These are phyloP conservation scores for Pipistrellus pygmaeus DNA, from an alignment of 2,797 vertebrate genomes.

Conservation along the genomic window DNA sequence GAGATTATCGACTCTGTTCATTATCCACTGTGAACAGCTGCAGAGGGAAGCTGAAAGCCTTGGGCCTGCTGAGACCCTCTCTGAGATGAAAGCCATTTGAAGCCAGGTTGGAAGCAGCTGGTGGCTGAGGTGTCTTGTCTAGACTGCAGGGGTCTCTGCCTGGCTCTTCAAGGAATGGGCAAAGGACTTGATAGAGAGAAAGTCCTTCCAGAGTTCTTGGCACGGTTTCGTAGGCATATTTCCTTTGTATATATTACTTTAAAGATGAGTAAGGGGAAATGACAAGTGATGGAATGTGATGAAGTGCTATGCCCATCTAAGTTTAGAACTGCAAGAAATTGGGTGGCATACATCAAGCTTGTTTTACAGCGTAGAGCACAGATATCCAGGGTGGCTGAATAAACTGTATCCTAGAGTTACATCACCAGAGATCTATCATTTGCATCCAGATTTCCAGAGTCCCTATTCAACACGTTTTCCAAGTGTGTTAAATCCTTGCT, in stretches of 20 bases:
- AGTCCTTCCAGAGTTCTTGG: constrained; percentile 22
- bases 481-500: not conserved
- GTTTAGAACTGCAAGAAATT: not conserved
- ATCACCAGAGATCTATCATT: not conserved
- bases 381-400: not conserved
- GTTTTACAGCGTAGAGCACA: not conserved
- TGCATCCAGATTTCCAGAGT: not conserved
- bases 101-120: constrained; percentile 73
- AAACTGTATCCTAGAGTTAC: not conserved
- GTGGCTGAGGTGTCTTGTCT: constrained; percentile 60
- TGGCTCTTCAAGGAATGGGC: constrained; percentile 56
- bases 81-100: constrained; percentile 60
- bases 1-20: constrained; percentile 48
- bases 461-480: not conserved
- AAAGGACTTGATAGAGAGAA: constrained; percentile 26
- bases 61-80: constrained; percentile 46
- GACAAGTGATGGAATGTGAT: not conserved
- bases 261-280: not conserved
- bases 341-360: not conserved
- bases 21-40: constrained; percentile 76
- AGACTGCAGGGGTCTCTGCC: constrained; percentile 23
- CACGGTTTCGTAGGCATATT: not conserved
- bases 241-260: not conserved
- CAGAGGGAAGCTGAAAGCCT: constrained; percentile 65
- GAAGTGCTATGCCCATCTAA: not conserved